Percentiles rank a stretch among this genome's conserved stretches.
Conservation (phyloP, 2,113 vertebrate genomes). For the Oenanthe oenanthe region DNA sequence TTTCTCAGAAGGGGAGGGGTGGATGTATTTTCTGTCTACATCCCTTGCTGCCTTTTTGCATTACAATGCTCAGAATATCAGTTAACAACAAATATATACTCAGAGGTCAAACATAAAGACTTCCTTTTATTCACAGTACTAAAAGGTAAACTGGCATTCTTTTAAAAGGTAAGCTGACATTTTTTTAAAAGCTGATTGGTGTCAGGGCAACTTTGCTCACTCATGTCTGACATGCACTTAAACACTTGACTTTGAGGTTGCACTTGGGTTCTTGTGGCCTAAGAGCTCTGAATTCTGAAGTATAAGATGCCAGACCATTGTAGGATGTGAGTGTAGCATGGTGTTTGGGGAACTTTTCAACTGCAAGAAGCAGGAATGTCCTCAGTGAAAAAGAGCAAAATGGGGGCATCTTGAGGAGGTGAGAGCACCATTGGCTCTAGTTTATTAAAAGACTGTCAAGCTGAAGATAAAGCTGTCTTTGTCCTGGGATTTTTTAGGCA, state of each 20-base stretch:
- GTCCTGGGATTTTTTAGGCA: background rate
- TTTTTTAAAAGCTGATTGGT: background rate
- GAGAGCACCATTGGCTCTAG: rapidly evolving
- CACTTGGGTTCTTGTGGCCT: background rate
- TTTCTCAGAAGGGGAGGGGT: background rate
- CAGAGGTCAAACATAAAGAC: background rate
- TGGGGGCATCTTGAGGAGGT: background rate
- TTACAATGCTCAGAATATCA: background rate
- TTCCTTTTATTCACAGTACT: background rate
- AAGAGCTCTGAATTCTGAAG: background rate
- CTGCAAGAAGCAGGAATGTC: background rate
- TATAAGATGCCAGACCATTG: background rate
- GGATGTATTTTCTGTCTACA: background rate
- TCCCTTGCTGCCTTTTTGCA: background rate
- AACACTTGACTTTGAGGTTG: background rate
- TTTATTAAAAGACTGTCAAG: background rate
- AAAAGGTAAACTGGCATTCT: background rate
- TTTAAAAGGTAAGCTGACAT: background rate
- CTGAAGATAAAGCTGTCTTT: background rate
- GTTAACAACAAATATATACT: background rate
- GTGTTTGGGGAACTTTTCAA: background rate
- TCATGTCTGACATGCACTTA: background rate
- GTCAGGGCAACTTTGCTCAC: background rate
- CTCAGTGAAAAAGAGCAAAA: background rate
- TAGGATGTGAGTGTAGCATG: background rate